phyloP scores from a whole-genome alignment of 2,113 vertebrate genomes.

The Petrocephalus microphthalmus region DNA sequence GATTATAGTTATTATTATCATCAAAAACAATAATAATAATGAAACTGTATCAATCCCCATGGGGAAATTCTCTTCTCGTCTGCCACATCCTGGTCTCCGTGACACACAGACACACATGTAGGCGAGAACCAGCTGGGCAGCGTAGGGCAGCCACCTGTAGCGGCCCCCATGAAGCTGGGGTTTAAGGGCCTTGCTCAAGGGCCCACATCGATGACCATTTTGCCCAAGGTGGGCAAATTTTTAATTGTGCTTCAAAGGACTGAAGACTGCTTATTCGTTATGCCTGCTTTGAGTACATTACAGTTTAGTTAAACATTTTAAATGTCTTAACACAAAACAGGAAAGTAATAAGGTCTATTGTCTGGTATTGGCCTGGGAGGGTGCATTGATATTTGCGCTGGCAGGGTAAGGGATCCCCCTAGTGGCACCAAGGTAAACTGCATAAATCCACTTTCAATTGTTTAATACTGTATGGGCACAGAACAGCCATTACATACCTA shows the following conservation, averaged over 20 bases:
- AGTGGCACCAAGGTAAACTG: background rate
- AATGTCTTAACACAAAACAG: background rate
- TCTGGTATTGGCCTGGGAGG: background rate
- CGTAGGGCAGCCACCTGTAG: no score
- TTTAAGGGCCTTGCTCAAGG: background rate
- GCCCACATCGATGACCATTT: background rate
- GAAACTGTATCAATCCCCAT: background rate
- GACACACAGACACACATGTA: background rate
- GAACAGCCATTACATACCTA: background rate
- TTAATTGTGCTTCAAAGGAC: background rate
- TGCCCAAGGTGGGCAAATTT: background rate
- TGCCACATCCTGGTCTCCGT: background rate
- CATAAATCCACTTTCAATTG: background rate
- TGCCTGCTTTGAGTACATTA: background rate
- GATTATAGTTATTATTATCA: no score
- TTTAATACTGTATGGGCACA: background rate
- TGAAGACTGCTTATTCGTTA: background rate
- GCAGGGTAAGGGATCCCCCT: background rate
- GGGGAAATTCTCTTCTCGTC: background rate
- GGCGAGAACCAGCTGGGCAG: background rate
- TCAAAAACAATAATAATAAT: background rate
- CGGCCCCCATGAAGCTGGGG: background rate
- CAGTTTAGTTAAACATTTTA: background rate
- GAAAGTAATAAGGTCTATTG: background rate
- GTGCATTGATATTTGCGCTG: background rate